These are phyloP conservation scores for Chrysochloris asiatica DNA, from an alignment of 2,113 vertebrate genomes.

Conservation along the genomic window DNA sequence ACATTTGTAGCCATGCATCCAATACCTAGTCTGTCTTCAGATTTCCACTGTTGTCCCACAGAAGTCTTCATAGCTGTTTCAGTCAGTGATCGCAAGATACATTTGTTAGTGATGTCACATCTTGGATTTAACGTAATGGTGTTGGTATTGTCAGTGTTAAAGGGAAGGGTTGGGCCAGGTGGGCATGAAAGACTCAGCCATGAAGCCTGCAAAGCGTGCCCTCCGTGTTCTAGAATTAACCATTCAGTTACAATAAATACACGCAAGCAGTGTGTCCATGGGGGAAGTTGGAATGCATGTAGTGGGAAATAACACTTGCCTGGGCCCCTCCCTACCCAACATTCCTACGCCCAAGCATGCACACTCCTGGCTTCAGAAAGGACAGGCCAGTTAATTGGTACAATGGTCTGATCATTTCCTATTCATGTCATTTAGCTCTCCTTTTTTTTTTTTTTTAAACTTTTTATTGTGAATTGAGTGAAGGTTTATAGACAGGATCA, in stretches of 20 bases:
- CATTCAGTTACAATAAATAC: constrained; percentile 1
- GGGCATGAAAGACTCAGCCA: neutral
- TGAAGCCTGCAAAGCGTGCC: neutral
- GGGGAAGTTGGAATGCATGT: neutral
- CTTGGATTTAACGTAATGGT: neutral
- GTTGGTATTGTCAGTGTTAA: neutral
- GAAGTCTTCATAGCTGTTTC: neutral
- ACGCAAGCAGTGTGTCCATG: neutral
- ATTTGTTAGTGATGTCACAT: neutral
- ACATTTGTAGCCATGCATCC: neutral
- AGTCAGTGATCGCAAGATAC: neutral
- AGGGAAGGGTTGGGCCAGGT: neutral
- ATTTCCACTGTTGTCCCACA: neutral
- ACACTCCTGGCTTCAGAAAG: neutral
- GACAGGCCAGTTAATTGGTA: neutral
- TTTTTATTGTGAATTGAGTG: too few species aligned
- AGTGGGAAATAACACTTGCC: neutral
- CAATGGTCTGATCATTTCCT: neutral
- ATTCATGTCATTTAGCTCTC: neutral
- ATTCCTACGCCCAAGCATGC: too few species aligned
- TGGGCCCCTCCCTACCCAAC: neutral
- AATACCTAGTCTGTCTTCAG: neutral
- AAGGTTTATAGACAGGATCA: too few species aligned
- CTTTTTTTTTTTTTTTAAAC: too few species aligned
- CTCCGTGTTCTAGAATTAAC: neutral